Evolutionary conservation across 2,113 vertebrate species (phyloP).

Genomic region (Todiramphus saurophagus): DNA sequence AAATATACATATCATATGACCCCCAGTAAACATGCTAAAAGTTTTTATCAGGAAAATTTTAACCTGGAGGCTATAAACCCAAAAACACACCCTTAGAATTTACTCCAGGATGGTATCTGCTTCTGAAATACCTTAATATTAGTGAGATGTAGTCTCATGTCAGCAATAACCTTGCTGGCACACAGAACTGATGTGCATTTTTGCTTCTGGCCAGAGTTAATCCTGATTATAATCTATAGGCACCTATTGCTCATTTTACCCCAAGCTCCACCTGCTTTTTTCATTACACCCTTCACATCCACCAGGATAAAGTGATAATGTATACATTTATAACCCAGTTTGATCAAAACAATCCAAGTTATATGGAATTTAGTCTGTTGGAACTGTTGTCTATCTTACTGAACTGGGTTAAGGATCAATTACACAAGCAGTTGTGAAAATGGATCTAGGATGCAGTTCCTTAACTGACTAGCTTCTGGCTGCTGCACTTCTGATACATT

Average conservation of each 20-base stretch:
- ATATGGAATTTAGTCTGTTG: neutral
- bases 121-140: neutral
- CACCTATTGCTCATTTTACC: neutral
- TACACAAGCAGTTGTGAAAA: neutral
- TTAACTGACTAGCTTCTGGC: neutral
- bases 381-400: neutral
- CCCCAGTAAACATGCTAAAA: neutral
- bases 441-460: neutral
- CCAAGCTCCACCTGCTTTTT: neutral
- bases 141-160: neutral
- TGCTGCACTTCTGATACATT: neutral
- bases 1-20: neutral
- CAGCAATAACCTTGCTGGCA: neutral
- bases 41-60: neutral
- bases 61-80: neutral
- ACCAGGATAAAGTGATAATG: neutral
- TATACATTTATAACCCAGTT: neutral
- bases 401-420: neutral
- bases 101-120: neutral
- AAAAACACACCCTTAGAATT: neutral
- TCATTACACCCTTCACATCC: neutral
- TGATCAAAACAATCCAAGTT: neutral
- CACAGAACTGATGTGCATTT: neutral
- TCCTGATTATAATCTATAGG: neutral
- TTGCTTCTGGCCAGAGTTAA: neutral